Base-by-base conservation (phyloP, 2,888 invertebrate genomes). In the Caenorhabditis sp. region DNA sequence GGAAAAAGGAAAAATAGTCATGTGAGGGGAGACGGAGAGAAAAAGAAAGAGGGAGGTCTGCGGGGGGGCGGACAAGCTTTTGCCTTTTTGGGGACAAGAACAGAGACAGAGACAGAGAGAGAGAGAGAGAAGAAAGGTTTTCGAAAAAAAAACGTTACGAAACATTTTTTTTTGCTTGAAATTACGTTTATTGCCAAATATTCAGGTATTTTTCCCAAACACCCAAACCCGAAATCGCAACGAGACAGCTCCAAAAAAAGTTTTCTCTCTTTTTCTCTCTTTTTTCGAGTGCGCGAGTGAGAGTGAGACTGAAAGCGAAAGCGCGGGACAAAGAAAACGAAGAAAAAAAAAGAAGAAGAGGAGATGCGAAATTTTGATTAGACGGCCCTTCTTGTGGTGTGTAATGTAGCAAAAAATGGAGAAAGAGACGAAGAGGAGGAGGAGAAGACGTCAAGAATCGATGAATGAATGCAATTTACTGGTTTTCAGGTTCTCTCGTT, bases 321-420 rank as follows among this genome's bases (percentile, higher is more conserved):
- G n/a, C n/a, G n/a, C 17, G 56, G 35, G 37, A 55, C n/a, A 45
- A 48, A 62, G 24, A 61, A 24, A n/a, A 27, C 17, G 27, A 70
- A 66, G 61, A 46, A 17, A 50, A 48, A 35, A 48, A 35, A 39
- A 27, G 24, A 20, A 37, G 17, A 7, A 24, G 26, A 30, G 45
- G 32, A 65, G 65, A 65, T 65, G 65, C 26, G 65, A 65, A 65
- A 55, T 65, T 65, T 65, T 65, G 65, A 65, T 65, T 65, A 65
- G 65, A 35, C 9, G 46, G 65, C 5, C 27, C 2, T n/a, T n/a
- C n/a, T n/a, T n/a, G 11, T 2, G 27, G 48, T 65, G 65, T 65
- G 65, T 65, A 65, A 65, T 55, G 55, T 46, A 37, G 55, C 65
- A 55, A 61, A 27, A 61, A 59, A 65, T 4, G 2, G n/a, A 17